Evolutionary conservation across 2,113 vertebrate species (phyloP).

Genomic region (Pampusana beccarii): DNA sequence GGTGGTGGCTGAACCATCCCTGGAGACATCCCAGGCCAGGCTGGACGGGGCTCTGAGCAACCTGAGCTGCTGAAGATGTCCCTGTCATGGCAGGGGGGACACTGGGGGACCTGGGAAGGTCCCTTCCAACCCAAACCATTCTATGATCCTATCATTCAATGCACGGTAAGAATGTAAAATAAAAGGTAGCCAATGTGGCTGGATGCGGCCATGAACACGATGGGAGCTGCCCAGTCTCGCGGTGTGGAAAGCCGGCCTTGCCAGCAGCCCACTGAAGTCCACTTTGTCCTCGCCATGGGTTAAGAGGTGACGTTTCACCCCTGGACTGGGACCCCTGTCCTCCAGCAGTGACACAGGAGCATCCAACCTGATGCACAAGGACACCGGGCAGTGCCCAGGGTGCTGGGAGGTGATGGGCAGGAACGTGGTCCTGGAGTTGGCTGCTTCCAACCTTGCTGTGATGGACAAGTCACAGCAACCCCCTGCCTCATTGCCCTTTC

Average conservation of each 20-base stretch:
- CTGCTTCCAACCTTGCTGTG: background rate
- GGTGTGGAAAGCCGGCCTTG: fast-evolving
- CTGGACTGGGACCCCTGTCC: background rate
- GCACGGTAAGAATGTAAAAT: background rate
- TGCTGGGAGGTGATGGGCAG: background rate
- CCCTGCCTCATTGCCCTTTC: background rate
- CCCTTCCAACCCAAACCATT: too few species aligned
- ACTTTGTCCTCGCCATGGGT: background rate
- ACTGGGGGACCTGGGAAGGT: too few species aligned
- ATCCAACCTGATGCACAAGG: background rate
- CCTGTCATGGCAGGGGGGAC: too few species aligned
- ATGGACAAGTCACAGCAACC: background rate
- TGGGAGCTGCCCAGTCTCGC: fast-evolving
- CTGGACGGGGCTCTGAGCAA: too few species aligned
- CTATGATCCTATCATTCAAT: background rate
- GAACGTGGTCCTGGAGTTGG: background rate
- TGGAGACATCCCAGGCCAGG: too few species aligned
- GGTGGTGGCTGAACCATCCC: too few species aligned
- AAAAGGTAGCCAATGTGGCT: background rate
- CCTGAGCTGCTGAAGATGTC: too few species aligned
- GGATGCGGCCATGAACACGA: fast-evolving
- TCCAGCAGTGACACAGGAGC: background rate
- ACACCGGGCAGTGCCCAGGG: background rate
- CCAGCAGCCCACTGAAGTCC: background rate
- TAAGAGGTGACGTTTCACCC: background rate